Evolutionary conservation across 2,797 vertebrate species (phyloP).

Genomic region (Peromyscus nudipes): DNA sequence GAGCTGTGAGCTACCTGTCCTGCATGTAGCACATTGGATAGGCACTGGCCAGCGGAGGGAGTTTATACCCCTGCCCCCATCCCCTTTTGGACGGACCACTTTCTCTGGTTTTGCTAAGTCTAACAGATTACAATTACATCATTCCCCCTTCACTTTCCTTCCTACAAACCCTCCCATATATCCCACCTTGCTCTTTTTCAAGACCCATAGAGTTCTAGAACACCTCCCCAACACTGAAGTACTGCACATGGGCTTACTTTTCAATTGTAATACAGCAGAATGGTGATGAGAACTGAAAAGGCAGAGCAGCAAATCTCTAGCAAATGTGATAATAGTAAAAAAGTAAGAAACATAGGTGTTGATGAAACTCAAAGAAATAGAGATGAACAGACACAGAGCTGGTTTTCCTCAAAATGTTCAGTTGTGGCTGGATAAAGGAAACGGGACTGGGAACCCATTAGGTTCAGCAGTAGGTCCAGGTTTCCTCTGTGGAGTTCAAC

Average conservation of each 20-base stretch:
- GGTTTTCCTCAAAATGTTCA: slow-evolving; percentile 25
- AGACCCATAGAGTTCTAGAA: not conserved
- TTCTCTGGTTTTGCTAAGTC: slow-evolving; percentile 22
- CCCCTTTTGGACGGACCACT: slow-evolving; percentile 24
- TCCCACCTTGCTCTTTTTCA: not conserved
- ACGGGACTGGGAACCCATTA: not conserved
- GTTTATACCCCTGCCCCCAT: not conserved
- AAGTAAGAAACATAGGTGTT: not conserved
- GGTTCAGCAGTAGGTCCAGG: not conserved
- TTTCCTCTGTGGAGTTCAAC: not conserved
- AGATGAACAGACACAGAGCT: not conserved
- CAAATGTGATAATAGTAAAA: slow-evolving; percentile 29
- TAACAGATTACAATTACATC: not conserved
- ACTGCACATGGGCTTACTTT: not conserved
- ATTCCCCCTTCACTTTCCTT: not conserved
- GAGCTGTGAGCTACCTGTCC: slow-evolving; percentile 49
- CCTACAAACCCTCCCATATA: not conserved
- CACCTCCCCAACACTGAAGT: not conserved
- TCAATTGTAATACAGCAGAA: slow-evolving; percentile 7
- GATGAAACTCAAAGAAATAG: slow-evolving; percentile 41
- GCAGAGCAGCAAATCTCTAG: not conserved
- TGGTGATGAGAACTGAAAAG: slow-evolving; percentile 39
- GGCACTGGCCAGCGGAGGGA: not conserved
- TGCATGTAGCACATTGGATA: not conserved
- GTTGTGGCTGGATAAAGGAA: not conserved